Base-by-base conservation (phyloP, 2,888 invertebrate genomes). In the Micoletzkya japonica region DNA sequence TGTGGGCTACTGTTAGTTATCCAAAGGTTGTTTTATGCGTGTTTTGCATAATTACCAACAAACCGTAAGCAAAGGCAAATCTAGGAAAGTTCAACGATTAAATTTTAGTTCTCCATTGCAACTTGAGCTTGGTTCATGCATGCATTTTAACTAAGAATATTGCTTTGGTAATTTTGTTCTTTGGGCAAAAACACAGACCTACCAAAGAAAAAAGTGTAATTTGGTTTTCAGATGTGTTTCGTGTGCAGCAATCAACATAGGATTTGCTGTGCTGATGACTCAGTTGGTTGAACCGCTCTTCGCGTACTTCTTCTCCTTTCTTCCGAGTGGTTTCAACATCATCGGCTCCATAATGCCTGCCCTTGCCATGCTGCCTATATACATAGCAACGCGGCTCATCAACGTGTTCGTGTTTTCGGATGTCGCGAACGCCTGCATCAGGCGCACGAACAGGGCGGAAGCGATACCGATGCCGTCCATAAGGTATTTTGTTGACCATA, bases 381-480 rank as follows among this genome's bases (percentile, higher is more conserved):
- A 75, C 70, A 59, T 80, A 24, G 59, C 74, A n/a, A 73, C 79
- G 4, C 72, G 81, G 26, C 56, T 79, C 26, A 50, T 82, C 28
- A 76, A 76, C 69, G 75, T 77, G 20, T 74, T 82, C 10, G 81
- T 80, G 80, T 82, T 82, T 59, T 79, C 82, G 0, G 82, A 82
- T 64, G 76, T 82, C 60, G 79, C 81, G 0, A 77, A 77, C 32
- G 77, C 82, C 0, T 79, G 78, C 67, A 60, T 70, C 57, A 61
- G 79, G 20, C 67, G 68, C 20, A 63, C 75, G 4, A 77, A 76
- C 24, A n/a, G 70, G 4, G 72, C 66, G 4, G 75, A 76, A 10
- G 70, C 73, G 1, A 64, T 37, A 3, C 71, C 71, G 7, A 71
- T 74, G 34, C 70, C 74, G 28, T 70, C 64, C 4, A 36, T 76